Evolutionary conservation across 1,140 invertebrate genomes (phyloP).

Genomic region (Agrilus planipennis): DNA sequence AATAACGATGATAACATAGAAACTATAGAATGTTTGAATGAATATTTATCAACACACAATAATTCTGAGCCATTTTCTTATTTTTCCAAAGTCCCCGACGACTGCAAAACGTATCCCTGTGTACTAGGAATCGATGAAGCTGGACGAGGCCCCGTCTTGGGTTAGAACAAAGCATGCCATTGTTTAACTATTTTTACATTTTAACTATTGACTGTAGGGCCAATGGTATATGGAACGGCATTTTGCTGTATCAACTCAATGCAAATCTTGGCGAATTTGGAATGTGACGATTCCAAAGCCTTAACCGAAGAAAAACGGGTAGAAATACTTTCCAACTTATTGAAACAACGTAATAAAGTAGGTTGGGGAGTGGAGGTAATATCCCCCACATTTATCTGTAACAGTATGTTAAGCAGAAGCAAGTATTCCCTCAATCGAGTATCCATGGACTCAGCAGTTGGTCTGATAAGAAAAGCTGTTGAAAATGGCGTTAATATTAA

Average conservation of each 20-base stretch:
- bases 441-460: slow-evolving; percentile 91
- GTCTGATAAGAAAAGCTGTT: slow-evolving; percentile 64
- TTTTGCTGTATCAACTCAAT: slow-evolving; percentile 64
- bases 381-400: slow-evolving; percentile 83
- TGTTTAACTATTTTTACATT: slow-evolving; percentile 1
- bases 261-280: slow-evolving; percentile 59
- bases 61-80: slow-evolving; percentile 50
- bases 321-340: slow-evolving; percentile 72
- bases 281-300: slow-evolving; percentile 90
- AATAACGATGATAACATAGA: slow-evolving; percentile 27
- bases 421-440: slow-evolving; percentile 94
- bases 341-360: slow-evolving; percentile 53
- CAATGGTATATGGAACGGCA: slow-evolving; percentile 91
- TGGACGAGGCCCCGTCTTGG: slow-evolving; percentile 89
- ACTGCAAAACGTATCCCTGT: slow-evolving; percentile 69
- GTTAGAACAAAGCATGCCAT: slow-evolving; percentile 35
- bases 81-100: slow-evolving; percentile 53
- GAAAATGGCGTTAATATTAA: slow-evolving; percentile 71
- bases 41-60: slow-evolving; percentile 40
- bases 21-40: slow-evolving; percentile 38
- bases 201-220: slow-evolving; percentile 48
- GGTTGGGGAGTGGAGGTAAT: slow-evolving; percentile 86
- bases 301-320: slow-evolving; percentile 87
- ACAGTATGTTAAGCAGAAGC: slow-evolving; percentile 71
- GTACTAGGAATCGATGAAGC: slow-evolving; percentile 96